These are phyloP conservation scores for Rotaria macrura DNA, from an alignment of 2,888 invertebrate species.

Conservation along the genomic window DNA sequence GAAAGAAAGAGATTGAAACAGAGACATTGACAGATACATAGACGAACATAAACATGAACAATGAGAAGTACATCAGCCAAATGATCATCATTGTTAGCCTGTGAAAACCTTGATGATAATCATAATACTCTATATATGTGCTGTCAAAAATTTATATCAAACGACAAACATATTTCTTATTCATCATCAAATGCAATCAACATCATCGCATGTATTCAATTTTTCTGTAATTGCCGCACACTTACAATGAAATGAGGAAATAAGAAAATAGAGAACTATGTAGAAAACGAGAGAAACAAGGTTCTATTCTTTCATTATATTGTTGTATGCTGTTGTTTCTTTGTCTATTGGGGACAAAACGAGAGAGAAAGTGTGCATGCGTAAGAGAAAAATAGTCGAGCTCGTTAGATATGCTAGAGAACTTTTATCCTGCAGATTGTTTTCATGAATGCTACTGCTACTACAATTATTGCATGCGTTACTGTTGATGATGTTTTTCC, in stretches of 20 bases:
- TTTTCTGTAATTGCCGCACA: background rate
- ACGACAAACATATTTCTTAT: background rate
- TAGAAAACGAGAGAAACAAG: background rate
- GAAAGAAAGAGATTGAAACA: no score
- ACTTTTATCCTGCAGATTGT: background rate
- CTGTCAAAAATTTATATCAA: background rate
- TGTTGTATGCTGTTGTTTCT: background rate
- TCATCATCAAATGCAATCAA: background rate
- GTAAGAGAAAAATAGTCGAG: background rate
- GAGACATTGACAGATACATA: no score
- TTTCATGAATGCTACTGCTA: background rate
- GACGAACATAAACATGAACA: no score
- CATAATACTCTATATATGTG: background rate
- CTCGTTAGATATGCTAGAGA: background rate
- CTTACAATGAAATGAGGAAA: background rate
- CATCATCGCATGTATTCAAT: background rate
- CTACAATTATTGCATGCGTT: background rate
- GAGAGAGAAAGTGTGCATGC: background rate
- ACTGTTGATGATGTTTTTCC: background rate
- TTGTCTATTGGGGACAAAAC: background rate
- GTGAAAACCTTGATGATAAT: background rate
- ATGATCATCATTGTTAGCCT: background rate
- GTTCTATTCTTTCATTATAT: background rate
- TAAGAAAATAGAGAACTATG: background rate
- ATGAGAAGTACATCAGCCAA: no score